Base-by-base conservation (phyloP, 2,888 invertebrate genomes). In the Aelia acuminata region DNA sequence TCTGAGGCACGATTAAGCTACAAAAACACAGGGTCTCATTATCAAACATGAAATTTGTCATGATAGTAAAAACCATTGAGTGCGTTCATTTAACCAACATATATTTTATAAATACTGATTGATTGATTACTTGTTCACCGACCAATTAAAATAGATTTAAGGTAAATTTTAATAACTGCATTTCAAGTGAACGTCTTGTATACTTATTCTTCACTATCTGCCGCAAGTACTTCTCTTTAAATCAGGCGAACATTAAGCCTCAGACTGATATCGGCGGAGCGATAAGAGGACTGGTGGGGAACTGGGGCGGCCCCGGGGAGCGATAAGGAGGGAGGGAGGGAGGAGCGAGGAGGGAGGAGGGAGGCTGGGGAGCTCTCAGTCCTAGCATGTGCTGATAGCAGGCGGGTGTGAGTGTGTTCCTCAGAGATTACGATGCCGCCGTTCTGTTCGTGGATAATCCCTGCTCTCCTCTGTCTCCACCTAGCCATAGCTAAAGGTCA, bases 351-450 rank as follows among this genome's bases (percentile, higher is more conserved):
- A 85, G 85, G n/a, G 85, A 53, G 39, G 48, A 49, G 48, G 35
- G 35, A 85, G 85, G 0, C 10, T 35, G 26, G 50, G 20, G 85
- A 31, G 1, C 53, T 22, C n/a, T 53, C 85, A 85, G 85, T 85
- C 85, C 31, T 85, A 85, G 85, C 85, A 85, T 85, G 85, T 85
- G 85, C 85, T 85, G 43, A 13, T 57, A 53, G 53, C 22, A 85
- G 85, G 85, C 80, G 80, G 43, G 39, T 80, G 80, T 80, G 80
- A 80, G 80, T 80, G 80, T 80, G 39, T n/a, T 2, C n/a, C 4
- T 4, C 4, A 11, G 43, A 43, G 80, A 80, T 47, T 80, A 80
- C 80, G 80, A 80, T 80, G 80, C 39, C 80, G 22, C n/a, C 43
- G 43, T 43, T n/a, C 80, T 11, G 11, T n/a, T 80, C 80, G n/a